phyloP scores from a whole-genome alignment of 64 coral and sea anemone species.

The Montipora sp. region DNA sequence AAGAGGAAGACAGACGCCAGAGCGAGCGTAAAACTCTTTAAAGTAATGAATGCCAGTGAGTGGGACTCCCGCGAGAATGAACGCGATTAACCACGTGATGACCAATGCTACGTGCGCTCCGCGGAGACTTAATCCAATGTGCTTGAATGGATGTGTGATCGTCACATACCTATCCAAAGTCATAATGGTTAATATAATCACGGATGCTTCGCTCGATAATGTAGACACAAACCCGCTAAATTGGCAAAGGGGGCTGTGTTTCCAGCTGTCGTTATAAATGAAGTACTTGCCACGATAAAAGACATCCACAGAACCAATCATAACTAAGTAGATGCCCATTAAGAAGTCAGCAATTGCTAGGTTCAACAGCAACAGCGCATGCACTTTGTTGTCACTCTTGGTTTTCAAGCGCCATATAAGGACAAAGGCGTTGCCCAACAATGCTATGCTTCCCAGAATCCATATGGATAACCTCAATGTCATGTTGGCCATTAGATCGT shows the following conservation, averaged over 20 bases:
- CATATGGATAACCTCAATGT: slow-evolving; percentile 83
- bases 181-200: slow-evolving; percentile 91
- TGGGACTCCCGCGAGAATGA: slow-evolving; percentile 65
- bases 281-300: slow-evolving; percentile 87
- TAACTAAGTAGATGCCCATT: slow-evolving; percentile 80
- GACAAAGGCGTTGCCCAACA: slow-evolving; percentile 89
- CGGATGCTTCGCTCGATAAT: slow-evolving; percentile 83
- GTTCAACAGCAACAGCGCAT: slow-evolving; percentile 80
- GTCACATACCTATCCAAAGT: slow-evolving; percentile 84
- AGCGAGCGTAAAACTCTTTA: slow-evolving; percentile 89
- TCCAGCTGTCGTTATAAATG: slow-evolving; percentile 81
- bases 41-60: slow-evolving; percentile 75
- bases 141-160: slow-evolving; percentile 79
- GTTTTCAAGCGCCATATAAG: slow-evolving; percentile 85
- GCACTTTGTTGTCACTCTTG: slow-evolving; percentile 85
- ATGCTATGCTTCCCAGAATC: slow-evolving; percentile 91
- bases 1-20: slow-evolving; percentile 86
- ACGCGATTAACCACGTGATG: slow-evolving; percentile 64
- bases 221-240: slow-evolving; percentile 90
- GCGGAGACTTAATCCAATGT: slow-evolving; percentile 57
- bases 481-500: slow-evolving; percentile 83
- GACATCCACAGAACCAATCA: slow-evolving; percentile 79
- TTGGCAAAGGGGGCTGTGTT: slow-evolving; percentile 74
- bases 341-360: slow-evolving; percentile 87
- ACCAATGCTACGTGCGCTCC: slow-evolving; percentile 61